Conservation (phyloP, 2,113 vertebrate genomes). For the Apus apus region DNA sequence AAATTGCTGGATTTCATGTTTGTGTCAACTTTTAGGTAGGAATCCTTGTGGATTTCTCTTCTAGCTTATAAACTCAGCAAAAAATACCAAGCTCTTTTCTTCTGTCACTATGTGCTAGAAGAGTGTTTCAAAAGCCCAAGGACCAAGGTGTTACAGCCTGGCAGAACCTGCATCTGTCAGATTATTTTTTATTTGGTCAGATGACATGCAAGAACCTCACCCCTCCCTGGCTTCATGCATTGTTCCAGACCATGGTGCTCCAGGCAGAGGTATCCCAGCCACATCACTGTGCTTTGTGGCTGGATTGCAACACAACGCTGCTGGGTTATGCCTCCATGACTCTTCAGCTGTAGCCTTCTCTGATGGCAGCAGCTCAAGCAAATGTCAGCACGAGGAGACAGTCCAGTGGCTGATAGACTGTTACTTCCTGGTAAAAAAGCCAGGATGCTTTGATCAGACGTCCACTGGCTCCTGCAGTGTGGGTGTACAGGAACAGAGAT, state of each 20-base stretch:
- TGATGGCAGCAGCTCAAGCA: not conserved
- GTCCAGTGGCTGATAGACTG: not conserved
- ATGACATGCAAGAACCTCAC: not conserved
- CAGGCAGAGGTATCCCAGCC: not conserved
- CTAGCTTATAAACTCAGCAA: not conserved
- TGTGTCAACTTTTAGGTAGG: not conserved
- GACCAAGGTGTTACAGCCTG: rapidly evolving
- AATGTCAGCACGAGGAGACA: rapidly evolving
- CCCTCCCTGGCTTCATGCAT: rapidly evolving
- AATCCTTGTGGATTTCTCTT: not conserved
- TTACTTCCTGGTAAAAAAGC: not conserved
- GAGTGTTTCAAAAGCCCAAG: not conserved
- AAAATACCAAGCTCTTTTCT: not conserved
- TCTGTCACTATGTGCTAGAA: not conserved
- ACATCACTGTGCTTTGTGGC: rapidly evolving
- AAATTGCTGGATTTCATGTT: not conserved
- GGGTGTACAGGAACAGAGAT: not conserved
- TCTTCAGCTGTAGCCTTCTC: not conserved
- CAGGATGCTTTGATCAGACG: not conserved
- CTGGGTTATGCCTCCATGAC: not conserved
- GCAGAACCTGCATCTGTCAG: not conserved
- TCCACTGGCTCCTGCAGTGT: not conserved
- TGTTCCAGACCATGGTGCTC: rapidly evolving
- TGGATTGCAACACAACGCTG: not conserved
- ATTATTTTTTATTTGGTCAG: not conserved